phyloP scores from a whole-genome alignment of 2,113 vertebrate species.

The Gasterosteus aculeatus region DNA sequence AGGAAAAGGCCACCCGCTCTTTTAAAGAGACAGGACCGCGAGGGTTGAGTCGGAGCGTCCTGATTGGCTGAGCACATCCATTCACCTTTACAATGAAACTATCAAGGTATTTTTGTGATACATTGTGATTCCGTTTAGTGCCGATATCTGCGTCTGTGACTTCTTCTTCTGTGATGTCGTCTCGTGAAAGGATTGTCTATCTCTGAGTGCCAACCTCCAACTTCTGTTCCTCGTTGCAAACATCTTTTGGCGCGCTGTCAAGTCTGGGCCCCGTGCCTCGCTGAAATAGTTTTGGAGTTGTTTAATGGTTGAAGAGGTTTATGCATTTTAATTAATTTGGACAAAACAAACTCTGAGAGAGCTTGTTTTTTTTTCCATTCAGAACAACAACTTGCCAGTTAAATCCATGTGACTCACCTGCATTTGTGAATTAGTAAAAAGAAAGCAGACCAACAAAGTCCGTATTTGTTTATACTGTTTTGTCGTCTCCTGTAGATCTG shows the following conservation, averaged over 20 bases:
- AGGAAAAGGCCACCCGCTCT: slow-evolving; percentile 19
- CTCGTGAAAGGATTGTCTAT: background rate
- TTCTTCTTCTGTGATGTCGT: background rate
- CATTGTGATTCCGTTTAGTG: background rate
- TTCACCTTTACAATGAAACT: background rate
- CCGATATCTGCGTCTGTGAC: background rate
- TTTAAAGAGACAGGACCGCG: background rate
- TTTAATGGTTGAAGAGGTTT: background rate
- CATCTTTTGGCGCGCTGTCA: slow-evolving; percentile 15
- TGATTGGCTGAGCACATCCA: background rate
- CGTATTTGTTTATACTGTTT: background rate
- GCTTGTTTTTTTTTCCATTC: background rate
- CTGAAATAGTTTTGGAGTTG: slow-evolving; percentile 4
- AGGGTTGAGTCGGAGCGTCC: background rate
- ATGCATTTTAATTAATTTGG: slow-evolving; percentile 1
- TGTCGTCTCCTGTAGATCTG: background rate
- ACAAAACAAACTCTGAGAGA: background rate
- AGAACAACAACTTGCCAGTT: background rate
- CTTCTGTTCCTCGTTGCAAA: slow-evolving; percentile 2
- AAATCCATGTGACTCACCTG: slow-evolving; percentile 12
- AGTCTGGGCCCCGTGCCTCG: background rate
- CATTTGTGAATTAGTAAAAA: slow-evolving; percentile 7
- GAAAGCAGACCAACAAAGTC: background rate
- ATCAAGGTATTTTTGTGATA: background rate
- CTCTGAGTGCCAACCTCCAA: background rate